phyloP scores from a whole-genome alignment of 2,113 vertebrate species.

The Datnioides undecimradiatus region DNA sequence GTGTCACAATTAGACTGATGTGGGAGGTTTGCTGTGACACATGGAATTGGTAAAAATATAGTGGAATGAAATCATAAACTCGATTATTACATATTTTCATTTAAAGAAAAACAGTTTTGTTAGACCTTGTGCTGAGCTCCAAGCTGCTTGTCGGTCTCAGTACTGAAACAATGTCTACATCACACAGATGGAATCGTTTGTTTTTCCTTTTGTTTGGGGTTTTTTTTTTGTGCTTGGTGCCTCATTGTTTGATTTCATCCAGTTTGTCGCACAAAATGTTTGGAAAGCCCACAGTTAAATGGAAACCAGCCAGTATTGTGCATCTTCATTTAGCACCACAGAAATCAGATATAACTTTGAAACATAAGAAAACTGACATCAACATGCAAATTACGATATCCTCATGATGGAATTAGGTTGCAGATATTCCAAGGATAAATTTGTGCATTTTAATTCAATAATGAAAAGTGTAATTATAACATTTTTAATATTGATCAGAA shows the following conservation, averaged over 20 bases:
- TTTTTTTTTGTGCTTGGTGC: neutral
- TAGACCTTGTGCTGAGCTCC: neutral
- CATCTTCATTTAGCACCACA: neutral
- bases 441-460: too few relatives aligned
- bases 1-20: neutral
- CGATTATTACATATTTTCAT: neutral
- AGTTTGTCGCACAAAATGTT: conserved; percentile 8
- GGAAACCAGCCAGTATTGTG: neutral
- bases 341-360: conserved; percentile 2
- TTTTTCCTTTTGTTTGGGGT: neutral
- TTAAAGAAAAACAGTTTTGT: neutral
- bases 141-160: neutral
- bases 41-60: neutral
- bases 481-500: too few relatives aligned
- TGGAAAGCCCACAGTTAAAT: neutral
- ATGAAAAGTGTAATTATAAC: too few relatives aligned
- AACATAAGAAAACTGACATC: neutral
- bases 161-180: neutral
- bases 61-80: neutral
- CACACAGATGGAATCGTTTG: neutral
- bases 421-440: neutral
- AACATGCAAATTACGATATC: neutral
- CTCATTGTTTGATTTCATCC: neutral
- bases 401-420: too few relatives aligned
- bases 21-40: neutral